Conservation (phyloP, 1,140 invertebrate species). For the Chionoecetes opilio region DNA sequence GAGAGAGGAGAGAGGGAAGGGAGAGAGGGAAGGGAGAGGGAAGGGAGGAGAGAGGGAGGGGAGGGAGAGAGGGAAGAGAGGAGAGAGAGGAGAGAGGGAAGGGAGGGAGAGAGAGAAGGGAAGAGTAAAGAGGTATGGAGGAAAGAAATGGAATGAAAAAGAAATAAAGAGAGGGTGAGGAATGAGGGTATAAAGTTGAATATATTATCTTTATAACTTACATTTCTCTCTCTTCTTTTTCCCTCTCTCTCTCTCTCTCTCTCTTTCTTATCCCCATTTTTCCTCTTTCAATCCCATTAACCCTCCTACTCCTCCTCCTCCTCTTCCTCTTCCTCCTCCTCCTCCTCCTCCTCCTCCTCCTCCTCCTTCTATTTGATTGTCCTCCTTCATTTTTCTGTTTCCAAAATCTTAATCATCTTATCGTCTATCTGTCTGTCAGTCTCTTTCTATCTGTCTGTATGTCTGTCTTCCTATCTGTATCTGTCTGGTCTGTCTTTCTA, state of each 20-base stretch:
- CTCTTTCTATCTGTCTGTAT: too few species aligned
- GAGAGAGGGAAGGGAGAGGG: too few species aligned
- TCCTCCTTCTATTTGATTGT: background rate
- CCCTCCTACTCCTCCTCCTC: too few species aligned
- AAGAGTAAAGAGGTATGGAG: too few species aligned
- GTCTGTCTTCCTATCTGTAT: too few species aligned
- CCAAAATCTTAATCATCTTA: background rate
- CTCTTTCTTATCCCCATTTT: background rate
- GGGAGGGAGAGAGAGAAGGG: too few species aligned
- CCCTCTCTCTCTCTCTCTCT: background rate
- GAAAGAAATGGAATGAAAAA: too few species aligned
- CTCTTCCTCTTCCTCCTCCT: background rate
- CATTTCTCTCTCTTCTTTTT: background rate
- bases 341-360: constrained; percentile 21
- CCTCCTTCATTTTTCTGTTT: background rate
- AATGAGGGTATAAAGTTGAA: background rate
- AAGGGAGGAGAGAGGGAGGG: too few species aligned
- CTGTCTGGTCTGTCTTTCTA: too few species aligned
- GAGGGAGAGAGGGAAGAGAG: too few species aligned
- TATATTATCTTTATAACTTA: background rate
- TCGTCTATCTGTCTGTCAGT: background rate
- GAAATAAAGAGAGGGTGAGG: background rate
- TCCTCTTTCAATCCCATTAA: background rate
- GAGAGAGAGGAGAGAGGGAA: too few species aligned
- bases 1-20: too few species aligned